Conservation (phyloP, 1,140 invertebrate genomes). For the Meloidogyne chitwoodi region DNA sequence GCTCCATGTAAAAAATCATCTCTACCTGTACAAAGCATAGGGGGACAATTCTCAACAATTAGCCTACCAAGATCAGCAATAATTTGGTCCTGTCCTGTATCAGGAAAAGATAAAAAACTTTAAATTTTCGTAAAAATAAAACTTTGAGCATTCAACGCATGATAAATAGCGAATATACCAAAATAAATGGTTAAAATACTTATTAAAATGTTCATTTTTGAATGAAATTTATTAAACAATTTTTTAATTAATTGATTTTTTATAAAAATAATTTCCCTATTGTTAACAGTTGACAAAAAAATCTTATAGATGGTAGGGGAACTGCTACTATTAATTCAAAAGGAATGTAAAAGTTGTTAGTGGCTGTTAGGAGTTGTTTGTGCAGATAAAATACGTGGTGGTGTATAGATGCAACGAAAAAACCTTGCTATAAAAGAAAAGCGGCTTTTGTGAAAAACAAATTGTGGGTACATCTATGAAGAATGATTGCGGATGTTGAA, state of each 20-base stretch:
- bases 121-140: neutral
- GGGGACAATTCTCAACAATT: slow-evolving; percentile 60
- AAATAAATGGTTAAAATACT: neutral
- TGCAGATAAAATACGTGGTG: neutral
- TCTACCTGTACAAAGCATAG: slow-evolving; percentile 56
- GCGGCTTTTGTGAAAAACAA: neutral
- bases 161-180: neutral
- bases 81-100: slow-evolving; percentile 52
- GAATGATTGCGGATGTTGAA: neutral
- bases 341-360: neutral
- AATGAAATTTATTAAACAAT: neutral
- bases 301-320: neutral
- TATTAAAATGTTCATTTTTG: slow-evolving; percentile 15
- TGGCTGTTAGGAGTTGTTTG: neutral
- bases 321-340: neutral
- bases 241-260: neutral
- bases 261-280: too few relatives aligned
- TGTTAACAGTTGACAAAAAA: neutral
- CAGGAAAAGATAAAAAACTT: neutral
- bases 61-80: slow-evolving; percentile 58
- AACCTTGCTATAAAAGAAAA: neutral
- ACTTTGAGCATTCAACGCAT: slow-evolving; percentile 10
- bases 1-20: too few relatives aligned
- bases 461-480: neutral
- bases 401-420: neutral